Evolutionary conservation across 2,113 vertebrate genomes (phyloP).

Genomic region (Trinectes maculatus): DNA sequence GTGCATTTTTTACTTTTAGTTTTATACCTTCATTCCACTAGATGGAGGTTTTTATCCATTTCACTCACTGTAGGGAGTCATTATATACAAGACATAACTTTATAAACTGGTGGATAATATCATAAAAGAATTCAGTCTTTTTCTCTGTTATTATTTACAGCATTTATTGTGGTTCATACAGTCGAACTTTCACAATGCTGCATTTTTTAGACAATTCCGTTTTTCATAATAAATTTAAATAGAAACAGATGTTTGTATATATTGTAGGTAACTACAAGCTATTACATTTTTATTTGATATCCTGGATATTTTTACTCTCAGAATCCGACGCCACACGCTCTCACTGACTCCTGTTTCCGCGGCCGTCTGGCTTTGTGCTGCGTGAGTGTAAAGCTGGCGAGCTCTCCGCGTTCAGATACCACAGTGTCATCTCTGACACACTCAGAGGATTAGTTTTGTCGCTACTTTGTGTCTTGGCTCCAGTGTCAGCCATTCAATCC

Average conservation of each 20-base stretch:
- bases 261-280: neutral
- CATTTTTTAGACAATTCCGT: neutral
- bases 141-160: neutral
- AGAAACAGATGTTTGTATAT: neutral
- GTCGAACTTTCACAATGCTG: neutral
- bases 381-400: constrained; percentile 8
- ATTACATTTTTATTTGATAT: neutral
- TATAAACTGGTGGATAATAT: neutral
- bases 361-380: constrained; percentile 46
- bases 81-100: constrained; percentile 1
- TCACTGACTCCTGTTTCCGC: constrained; percentile 3
- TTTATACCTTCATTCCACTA: neutral
- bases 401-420: constrained; percentile 25
- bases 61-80: neutral
- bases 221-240: neutral
- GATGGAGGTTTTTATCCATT: constrained; percentile 5
- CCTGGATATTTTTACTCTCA: too few relatives aligned
- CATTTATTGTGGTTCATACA: neutral
- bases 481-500: constrained; percentile 73
- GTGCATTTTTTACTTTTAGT: constrained; percentile 9
- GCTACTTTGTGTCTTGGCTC: constrained; percentile 72
- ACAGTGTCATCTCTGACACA: constrained; percentile 64
- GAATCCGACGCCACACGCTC: neutral
- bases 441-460: constrained; percentile 76
- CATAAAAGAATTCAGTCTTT: neutral